These are phyloP conservation scores for Rhamphomyia laevipes DNA, from an alignment of 2,888 invertebrate species.

Conservation along the genomic window DNA sequence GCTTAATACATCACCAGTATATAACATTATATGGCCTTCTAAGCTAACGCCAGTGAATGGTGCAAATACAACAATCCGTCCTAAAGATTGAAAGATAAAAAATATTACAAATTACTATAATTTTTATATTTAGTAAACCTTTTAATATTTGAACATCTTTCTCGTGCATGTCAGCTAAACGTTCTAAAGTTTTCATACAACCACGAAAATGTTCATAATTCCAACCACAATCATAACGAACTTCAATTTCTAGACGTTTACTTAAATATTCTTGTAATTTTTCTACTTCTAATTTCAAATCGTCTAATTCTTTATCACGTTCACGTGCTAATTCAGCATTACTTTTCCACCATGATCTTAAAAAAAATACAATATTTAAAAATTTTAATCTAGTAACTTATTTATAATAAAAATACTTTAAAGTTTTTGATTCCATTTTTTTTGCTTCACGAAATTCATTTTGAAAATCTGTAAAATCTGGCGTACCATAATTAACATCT, in stretches of 20 bases:
- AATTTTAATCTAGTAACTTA: too few relatives aligned
- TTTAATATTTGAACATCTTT: constrained; percentile 54
- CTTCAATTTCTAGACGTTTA: constrained; percentile 43
- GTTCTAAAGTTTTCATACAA: constrained; percentile 73
- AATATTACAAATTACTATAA: not conserved
- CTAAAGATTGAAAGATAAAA: constrained; percentile 43
- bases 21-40: constrained; percentile 80
- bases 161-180: constrained; percentile 63
- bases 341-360: constrained; percentile 59
- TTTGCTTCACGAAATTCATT: constrained; percentile 12
- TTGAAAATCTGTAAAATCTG: constrained; percentile 16
- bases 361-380: not conserved
- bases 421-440: constrained; percentile 12
- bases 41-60: constrained; percentile 84
- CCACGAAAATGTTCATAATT: constrained; percentile 81
- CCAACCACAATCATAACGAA: constrained; percentile 77
- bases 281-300: constrained; percentile 60
- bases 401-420: constrained; percentile 11
- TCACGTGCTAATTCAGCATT: constrained; percentile 55
- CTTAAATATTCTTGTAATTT: constrained; percentile 30
- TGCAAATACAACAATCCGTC: constrained; percentile 71
- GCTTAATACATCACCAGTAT: constrained; percentile 83
- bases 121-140: constrained; percentile 32
- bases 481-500: constrained; percentile 14
- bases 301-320: constrained; percentile 54